Percentiles rank a stretch among this genome's conserved stretches.
These are phyloP conservation scores for Pseudomugil tenellus DNA, from an alignment of 2,797 vertebrate genomes.

Conservation along the genomic window DNA sequence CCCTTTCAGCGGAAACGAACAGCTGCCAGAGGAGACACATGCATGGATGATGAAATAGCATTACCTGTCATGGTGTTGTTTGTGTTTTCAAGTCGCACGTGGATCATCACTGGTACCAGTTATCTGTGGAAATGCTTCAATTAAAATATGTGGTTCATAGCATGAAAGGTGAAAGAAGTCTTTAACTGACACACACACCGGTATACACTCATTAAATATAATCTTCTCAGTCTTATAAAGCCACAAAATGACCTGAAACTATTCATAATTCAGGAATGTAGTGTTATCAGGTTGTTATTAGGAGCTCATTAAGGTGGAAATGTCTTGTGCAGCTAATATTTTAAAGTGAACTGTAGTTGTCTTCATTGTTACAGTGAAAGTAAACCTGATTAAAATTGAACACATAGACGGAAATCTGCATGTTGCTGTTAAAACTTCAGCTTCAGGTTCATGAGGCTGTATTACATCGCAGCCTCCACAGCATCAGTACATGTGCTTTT, in stretches of 20 bases:
- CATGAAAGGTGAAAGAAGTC: constrained; percentile 1
- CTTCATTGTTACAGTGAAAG: background rate
- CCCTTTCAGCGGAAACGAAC: constrained; percentile 28
- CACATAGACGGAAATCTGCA: background rate
- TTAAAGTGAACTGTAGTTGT: background rate
- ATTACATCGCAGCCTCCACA: constrained; percentile 6
- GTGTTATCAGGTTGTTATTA: constrained; percentile 8
- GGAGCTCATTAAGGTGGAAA: constrained; percentile 11
- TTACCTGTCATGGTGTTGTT: background rate
- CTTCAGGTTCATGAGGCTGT: constrained; percentile 1
- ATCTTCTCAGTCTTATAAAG: background rate
- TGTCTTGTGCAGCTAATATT: background rate
- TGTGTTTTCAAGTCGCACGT: background rate
- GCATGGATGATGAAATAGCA: background rate
- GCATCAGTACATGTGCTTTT: constrained; percentile 36
- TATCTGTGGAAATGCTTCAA: background rate
- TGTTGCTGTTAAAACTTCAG: background rate
- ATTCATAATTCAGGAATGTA: background rate
- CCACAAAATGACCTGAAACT: constrained; percentile 9
- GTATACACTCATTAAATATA: background rate
- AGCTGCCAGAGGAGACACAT: constrained; percentile 18
- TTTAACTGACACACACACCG: background rate
- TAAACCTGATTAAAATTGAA: constrained; percentile 2
- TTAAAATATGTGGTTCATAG: background rate
- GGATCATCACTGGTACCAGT: background rate